Evolutionary conservation across 2,113 vertebrate genomes (phyloP).

Genomic region (Cyphomyrus discorhynchus): DNA sequence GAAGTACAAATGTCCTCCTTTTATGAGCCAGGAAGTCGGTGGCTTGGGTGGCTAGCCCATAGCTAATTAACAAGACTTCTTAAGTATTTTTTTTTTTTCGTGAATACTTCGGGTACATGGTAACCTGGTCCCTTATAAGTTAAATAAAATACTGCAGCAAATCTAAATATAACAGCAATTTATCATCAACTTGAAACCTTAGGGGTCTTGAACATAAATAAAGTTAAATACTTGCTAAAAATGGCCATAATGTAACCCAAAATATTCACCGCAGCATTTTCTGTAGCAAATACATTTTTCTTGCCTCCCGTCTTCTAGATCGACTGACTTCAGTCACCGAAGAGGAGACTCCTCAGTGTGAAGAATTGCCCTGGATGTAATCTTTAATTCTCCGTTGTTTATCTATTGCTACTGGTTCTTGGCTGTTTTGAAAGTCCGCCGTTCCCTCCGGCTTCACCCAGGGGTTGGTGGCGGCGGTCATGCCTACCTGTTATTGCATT

Average conservation of each 20-base stretch:
- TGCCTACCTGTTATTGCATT: background rate
- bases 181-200: slow-evolving; percentile 1
- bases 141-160: background rate
- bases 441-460: background rate
- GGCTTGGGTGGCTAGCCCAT: background rate
- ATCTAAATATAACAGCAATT: background rate
- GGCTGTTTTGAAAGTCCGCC: background rate
- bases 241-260: background rate
- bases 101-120: background rate
- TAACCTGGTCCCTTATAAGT: background rate
- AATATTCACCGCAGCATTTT: background rate
- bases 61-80: background rate
- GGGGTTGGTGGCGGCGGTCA: background rate
- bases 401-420: background rate
- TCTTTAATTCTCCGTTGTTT: background rate
- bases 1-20: background rate
- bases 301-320: background rate
- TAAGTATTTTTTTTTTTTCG: background rate
- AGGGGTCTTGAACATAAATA: background rate
- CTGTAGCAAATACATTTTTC: background rate
- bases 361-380: background rate
- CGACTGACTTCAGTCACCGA: background rate
- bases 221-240: background rate
- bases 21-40: background rate
- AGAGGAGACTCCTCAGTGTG: background rate